Base-by-base conservation (phyloP, 2,797 vertebrate species). In the Hoplostethus atlanticus region DNA sequence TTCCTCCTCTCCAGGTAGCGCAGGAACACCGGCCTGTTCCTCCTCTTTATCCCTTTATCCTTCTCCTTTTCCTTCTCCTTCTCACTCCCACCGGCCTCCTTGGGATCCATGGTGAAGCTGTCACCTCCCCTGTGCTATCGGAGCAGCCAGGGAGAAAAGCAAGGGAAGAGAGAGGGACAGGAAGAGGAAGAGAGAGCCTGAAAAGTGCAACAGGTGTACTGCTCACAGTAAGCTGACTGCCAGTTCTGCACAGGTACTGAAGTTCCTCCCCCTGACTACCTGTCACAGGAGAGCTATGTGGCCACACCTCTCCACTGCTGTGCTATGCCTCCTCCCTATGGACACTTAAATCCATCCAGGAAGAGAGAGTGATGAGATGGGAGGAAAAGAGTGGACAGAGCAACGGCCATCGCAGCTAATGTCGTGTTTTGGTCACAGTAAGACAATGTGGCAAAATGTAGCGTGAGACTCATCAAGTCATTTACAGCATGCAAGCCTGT, bases 1-100 rank as follows among this genome's bases (percentile, higher is more conserved):
- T 92, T 97, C 76, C 98, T 97, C 81, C 98, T 96, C 90, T 99
- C 97, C 84, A 96, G 88, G 78, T 98, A 98, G 34, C 93, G 96
- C 77, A 97, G 87, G 69, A 99, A 96, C 77, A 95, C 87, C 1
- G 91, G 88, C 77, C 97, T 84, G 81, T 95, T 97, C 85, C 94
- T 96, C 83, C 91, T 96, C 88, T 92, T 97, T 77, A 93, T 84
- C 38, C 84, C 93, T 62, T 69, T 72, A 0, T 93, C 92, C 64
- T 89, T 92, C 46, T 96, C 96, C 78, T 94, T 97, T 62, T 90
- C 92, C 75, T 92, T 93, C 47, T 91, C 94, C 31, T 77, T 73
- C n/a, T 93, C 93, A 40, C 25, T 11, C 21, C 89, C 87, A 0
- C 80, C 17, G 50, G 88, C 75, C 84, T 95, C 96, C 46, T 82